Base-by-base conservation (phyloP, 2,888 invertebrate species). In the Diaprepes abbreviatus region DNA sequence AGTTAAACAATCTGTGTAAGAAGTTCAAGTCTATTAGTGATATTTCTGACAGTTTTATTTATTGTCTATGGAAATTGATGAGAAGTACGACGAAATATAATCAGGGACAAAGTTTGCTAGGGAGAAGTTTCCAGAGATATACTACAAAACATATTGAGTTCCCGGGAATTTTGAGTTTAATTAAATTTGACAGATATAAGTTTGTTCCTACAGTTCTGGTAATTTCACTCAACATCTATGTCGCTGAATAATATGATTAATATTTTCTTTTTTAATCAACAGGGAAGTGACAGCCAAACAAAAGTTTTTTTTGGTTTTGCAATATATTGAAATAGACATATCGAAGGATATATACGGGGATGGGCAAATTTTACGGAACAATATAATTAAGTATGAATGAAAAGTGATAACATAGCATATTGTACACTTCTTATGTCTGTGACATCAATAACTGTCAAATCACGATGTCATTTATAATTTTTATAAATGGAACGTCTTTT, bases 1-100 rank as follows among this genome's bases (percentile, higher is more conserved):
- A 28, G 28, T 14, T 28, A 28, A 50, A 50, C 7, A 28, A 9
- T 28, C 9, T 5, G 28, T 50, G 16, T 50, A 28, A 28, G 28
- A 50, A 50, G 28, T 16, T 38, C 6, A 3, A 14, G 38, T 35
- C 48, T 12, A 28, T 50, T 28, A 50, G 28, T 50, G 28, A 50
- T 50, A 50, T 50, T 50, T 50, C 48, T 50, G 48, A 50, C 48
- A 50, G 28, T 50, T 50, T 43, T 28, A 50, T 21, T 50, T 50
- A 50, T 50, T 28, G 48, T 28, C 14, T 28, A 16, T 16, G 48
- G 16, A 50, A 50, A 28, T 50, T 50, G 28, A 50, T 28, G 48
- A 17, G 28, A 14, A 16, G 28, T 28, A 14, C 28, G 48, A 50
- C 14, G 14, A 28, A 28, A 50, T 50, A 28, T 50, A 50, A 50